phyloP scores from a whole-genome alignment of 2,797 vertebrate species.

The Tapera naevia region DNA sequence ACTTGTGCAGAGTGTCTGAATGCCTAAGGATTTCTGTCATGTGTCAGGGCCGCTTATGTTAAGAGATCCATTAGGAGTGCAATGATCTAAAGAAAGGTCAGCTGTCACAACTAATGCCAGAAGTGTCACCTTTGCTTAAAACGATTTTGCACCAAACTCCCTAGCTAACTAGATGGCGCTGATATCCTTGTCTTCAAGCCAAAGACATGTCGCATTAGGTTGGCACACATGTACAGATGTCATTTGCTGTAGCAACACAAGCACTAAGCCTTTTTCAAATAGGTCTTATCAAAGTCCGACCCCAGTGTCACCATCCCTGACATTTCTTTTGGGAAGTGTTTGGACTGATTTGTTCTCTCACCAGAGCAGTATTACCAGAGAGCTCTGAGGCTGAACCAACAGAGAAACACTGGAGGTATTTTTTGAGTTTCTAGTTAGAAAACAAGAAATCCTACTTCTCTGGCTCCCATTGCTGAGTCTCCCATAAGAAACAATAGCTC shows the following conservation, averaged over 20 bases:
- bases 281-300: neutral
- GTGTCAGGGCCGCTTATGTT: constrained; percentile 67
- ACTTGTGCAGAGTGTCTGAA: constrained; percentile 39
- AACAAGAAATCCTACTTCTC: neutral
- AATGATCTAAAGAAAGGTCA: constrained; percentile 78
- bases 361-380: neutral
- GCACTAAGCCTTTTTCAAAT: neutral
- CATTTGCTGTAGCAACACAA: neutral
- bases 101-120: constrained; percentile 66
- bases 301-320: neutral
- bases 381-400: neutral
- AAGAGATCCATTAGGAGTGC: constrained; percentile 65
- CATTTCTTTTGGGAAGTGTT: neutral
- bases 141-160: constrained; percentile 51
- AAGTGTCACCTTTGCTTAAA: constrained; percentile 67
- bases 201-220: neutral
- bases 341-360: neutral
- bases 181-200: neutral
- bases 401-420: neutral
- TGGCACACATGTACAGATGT: neutral
- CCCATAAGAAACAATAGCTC: neutral
- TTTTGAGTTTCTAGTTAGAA: neutral
- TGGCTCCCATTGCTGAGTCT: neutral
- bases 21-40: constrained; percentile 65
- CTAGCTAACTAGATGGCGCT: constrained; percentile 43